A percentile compares a stretch with the other conserved stretches of the same genome.
phyloP scores from a whole-genome alignment of 2,797 vertebrate genomes.

The Falco peregrinus region DNA sequence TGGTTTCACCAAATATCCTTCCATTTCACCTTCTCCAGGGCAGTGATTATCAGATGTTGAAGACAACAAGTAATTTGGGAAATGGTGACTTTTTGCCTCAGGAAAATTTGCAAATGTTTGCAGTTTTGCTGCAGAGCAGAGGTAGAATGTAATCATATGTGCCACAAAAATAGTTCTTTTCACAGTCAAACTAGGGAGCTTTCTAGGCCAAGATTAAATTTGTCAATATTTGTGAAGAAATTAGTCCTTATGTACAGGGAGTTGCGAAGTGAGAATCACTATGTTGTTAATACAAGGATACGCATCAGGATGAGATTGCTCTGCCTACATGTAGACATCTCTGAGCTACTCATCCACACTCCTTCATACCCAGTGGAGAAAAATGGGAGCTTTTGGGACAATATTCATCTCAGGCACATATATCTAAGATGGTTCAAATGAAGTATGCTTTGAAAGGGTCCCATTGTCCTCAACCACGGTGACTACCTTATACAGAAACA shows the following conservation, averaged over 20 bases:
- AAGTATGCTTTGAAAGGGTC: not conserved
- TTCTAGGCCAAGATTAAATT: slow-evolving; percentile 11
- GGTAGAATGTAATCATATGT: slow-evolving; percentile 51
- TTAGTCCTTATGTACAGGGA: not conserved
- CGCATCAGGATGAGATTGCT: not conserved
- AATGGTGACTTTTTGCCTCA: slow-evolving; percentile 17
- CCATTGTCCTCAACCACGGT: rapidly evolving
- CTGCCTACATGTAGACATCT: not conserved
- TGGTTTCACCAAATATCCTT: slow-evolving; percentile 25
- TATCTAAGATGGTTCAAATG: not conserved
- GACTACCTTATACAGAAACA: not conserved
- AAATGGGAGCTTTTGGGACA: not conserved
- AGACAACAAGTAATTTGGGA: slow-evolving; percentile 31
- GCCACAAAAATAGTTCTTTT: slow-evolving; percentile 8
- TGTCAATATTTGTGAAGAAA: slow-evolving; percentile 31
- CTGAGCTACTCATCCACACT: not conserved
- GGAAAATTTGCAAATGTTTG: slow-evolving; percentile 51
- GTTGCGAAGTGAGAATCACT: not conserved
- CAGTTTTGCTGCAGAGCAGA: slow-evolving; percentile 52
- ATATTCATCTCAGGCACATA: rapidly evolving
- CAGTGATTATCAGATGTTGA: slow-evolving; percentile 48
- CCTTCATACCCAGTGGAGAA: not conserved
- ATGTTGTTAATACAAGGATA: not conserved
- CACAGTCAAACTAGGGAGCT: not conserved
- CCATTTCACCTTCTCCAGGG: slow-evolving; percentile 36